Evolutionary conservation across 2,888 invertebrate genomes (phyloP).

Genomic region (Noctua pronuba): DNA sequence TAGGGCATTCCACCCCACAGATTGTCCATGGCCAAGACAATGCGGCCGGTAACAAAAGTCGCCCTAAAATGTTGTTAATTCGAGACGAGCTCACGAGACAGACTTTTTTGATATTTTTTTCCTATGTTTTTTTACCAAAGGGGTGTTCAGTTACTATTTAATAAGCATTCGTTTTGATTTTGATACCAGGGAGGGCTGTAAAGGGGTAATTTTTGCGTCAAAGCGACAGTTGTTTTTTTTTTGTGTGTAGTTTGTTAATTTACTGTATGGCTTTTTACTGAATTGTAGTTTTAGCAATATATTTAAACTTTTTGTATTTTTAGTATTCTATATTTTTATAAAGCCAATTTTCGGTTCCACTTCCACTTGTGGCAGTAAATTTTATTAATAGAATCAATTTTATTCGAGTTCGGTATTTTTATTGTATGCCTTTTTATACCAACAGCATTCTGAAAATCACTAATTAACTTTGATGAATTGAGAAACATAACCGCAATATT

Average conservation of each 20-base stretch:
- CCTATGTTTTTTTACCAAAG: constrained; percentile 69
- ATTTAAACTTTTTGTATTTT: constrained; percentile 4
- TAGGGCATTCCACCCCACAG: constrained; percentile 79
- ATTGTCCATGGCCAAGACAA: constrained; percentile 74
- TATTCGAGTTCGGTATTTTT: not conserved
- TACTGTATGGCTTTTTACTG: not conserved
- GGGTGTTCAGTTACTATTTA: constrained; percentile 86
- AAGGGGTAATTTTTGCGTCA: constrained; percentile 77
- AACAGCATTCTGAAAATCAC: not conserved
- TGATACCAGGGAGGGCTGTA: constrained; percentile 65
- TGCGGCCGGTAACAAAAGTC: constrained; percentile 84
- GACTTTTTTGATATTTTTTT: constrained; percentile 66
- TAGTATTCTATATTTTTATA: not conserved
- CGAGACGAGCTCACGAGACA: constrained; percentile 74
- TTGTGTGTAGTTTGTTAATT: constrained; percentile 9
- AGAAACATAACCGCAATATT: not conserved
- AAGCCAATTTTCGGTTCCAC: not conserved
- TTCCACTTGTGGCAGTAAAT: constrained; percentile 4
- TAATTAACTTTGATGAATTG: not conserved
- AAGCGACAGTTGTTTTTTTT: constrained; percentile 54
- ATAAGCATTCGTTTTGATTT: constrained; percentile 79
- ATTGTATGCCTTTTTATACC: not conserved
- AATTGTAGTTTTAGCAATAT: not conserved
- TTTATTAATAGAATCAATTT: constrained; percentile 20
- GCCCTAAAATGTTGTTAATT: constrained; percentile 83